These are phyloP conservation scores for Mus minutoides DNA, from an alignment of 2,797 vertebrate species.

Conservation along the genomic window DNA sequence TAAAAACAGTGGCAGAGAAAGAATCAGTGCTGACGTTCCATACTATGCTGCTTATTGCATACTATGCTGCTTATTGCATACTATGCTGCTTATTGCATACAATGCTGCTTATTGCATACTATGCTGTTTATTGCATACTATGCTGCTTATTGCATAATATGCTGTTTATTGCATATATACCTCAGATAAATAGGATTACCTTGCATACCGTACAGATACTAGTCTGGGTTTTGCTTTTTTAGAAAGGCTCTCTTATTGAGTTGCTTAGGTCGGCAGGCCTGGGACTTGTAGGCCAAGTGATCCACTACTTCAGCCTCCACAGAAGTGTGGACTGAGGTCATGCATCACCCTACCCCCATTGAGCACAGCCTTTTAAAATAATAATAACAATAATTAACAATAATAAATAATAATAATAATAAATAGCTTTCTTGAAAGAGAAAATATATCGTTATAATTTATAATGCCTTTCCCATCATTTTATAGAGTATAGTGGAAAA, in stretches of 20 bases:
- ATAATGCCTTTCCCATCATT: background rate
- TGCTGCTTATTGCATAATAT: constrained; percentile 70
- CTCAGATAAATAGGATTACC: constrained; percentile 29
- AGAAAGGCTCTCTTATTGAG: background rate
- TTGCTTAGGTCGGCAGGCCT: background rate
- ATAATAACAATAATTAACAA: too few relatives aligned
- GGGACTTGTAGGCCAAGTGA: background rate
- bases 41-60: constrained; percentile 65
- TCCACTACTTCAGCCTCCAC: background rate
- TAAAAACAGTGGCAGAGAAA: constrained; percentile 87
- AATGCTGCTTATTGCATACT: too few relatives aligned
- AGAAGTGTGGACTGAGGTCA: background rate
- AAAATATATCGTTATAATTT: background rate
- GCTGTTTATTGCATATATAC: constrained; percentile 61
- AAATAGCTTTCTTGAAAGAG: background rate
- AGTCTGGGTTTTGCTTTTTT: constrained; percentile 48
- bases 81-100: constrained; percentile 66
- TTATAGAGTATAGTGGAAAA: background rate
- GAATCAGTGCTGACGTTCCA: constrained; percentile 82
- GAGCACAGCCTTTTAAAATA: constrained; percentile 10
- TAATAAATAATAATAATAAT: background rate
- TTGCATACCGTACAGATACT: constrained; percentile 30
- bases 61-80: constrained; percentile 55
- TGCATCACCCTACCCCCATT: background rate
- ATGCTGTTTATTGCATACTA: constrained; percentile 62